Base-by-base conservation (phyloP, 2,888 invertebrate species). In the Limnephilus rhombicus region DNA sequence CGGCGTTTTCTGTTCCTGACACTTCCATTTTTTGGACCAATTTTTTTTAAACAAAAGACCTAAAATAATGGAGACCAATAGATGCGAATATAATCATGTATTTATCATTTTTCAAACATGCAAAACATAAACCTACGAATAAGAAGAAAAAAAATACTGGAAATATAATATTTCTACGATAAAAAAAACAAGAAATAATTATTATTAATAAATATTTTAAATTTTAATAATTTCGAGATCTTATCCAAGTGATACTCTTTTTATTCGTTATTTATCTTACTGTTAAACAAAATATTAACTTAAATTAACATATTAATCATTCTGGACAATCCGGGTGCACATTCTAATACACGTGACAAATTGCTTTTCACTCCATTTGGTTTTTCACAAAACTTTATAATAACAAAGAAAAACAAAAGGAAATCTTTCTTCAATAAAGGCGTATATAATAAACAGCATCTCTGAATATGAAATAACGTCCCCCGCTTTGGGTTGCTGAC, bases 391-490 rank as follows among this genome's bases (percentile, higher is more conserved):
- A 34, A 82, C 82, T 82, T 82, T 82, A 15, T 82, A 82, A 82
- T 82, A 82, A 82, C 82, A 31, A 31, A 82, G 82, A 82, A 82
- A 82, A 82, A 82, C 34, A 82, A 82, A 34, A 34, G 82, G 34
- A 82, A 82, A 82, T 82, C 82, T 82, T 82, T 82, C 82, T 82
- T 82, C 82, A 31, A 34, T 82, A 34, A 82, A 82, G 82, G 31
- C 34, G 18, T 34, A 31, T 34, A 31, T 34, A 82, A 82, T 18
- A 82, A 82, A 82, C 82, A 82, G 82, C 34, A 68, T 34, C 82
- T 18, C 34, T 82, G 82, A 82, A 82, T 82, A 82, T 82, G 82
- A 82, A 82, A 82, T 82, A 82, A 82, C 18, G 82, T 82, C 82
- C 82, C 82, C 82, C 82, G 82, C 31, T 82, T 82, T 82, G 82